Percentiles rank a stretch among this genome's conserved stretches.
Conservation (phyloP, 2,113 vertebrate species). For the Regulus satrapa region DNA sequence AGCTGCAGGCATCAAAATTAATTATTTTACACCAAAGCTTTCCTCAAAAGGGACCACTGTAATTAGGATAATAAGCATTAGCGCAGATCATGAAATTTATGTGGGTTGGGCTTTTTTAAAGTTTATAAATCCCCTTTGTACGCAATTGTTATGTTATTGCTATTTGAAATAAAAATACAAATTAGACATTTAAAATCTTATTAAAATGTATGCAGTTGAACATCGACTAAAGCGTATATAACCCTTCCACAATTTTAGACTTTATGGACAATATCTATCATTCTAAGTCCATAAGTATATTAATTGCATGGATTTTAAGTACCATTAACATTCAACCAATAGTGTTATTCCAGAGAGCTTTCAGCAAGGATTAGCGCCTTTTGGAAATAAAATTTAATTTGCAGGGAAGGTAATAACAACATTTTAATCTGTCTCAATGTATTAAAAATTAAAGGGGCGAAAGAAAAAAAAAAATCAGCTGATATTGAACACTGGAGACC, state of each 20-base stretch:
- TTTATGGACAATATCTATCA: conserved; percentile 30
- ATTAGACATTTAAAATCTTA: conserved; percentile 26
- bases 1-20: conserved; percentile 56
- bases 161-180: conserved; percentile 26
- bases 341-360: conserved; percentile 36
- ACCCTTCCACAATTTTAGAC: background rate
- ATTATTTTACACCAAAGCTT: conserved; percentile 36
- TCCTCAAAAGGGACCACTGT: conserved; percentile 39
- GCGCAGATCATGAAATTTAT: conserved; percentile 6
- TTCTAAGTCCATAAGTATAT: conserved; percentile 18
- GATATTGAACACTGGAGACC: background rate
- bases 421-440: background rate
- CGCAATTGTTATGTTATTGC: background rate
- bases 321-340: conserved; percentile 22
- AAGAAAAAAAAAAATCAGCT: background rate
- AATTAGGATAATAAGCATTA: conserved; percentile 58
- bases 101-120: background rate
- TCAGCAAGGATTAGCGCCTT: conserved; percentile 51
- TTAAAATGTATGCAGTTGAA: conserved; percentile 26
- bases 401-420: conserved; percentile 1
- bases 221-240: background rate
- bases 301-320: conserved; percentile 47
- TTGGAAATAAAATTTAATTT: conserved; percentile 52
- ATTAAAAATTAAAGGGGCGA: conserved; percentile 9
- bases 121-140: conserved; percentile 46